phyloP scores from a whole-genome alignment of 1,140 invertebrate species.

The Diorhabda elongata region DNA sequence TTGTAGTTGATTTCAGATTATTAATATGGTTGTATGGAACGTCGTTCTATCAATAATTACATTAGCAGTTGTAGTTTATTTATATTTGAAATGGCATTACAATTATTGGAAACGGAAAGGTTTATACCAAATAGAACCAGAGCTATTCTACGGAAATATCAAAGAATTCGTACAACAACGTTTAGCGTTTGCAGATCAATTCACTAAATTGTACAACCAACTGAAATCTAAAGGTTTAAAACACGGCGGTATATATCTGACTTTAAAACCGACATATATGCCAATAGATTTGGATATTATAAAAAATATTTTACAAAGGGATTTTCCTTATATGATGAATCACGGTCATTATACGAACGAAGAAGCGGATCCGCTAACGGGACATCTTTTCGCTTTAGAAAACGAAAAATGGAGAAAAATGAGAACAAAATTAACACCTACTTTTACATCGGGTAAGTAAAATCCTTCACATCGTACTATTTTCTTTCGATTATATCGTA shows the following conservation, averaged over 20 bases:
- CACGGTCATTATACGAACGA: conserved; percentile 45
- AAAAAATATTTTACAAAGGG: conserved; percentile 47
- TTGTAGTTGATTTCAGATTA: no score
- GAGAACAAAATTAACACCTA: conserved; percentile 47
- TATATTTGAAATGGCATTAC: conserved; percentile 1
- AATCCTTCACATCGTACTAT: no score
- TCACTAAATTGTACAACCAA: not conserved
- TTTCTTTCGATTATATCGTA: no score
- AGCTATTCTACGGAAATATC: conserved; percentile 41
- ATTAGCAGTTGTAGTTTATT: not conserved
- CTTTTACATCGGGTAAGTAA: conserved; percentile 48
- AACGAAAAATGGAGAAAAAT: conserved; percentile 50
- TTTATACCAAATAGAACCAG: conserved; percentile 42
- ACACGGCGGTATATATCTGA: conserved; percentile 25
- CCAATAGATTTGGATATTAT: conserved; percentile 50
- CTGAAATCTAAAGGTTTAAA: conserved; percentile 7
- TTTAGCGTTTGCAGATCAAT: conserved; percentile 27
- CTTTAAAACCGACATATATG: conserved; percentile 22
- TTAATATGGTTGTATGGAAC: no score
- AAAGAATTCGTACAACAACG: conserved; percentile 23
- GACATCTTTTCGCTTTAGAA: conserved; percentile 48
- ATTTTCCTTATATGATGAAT: conserved; percentile 50
- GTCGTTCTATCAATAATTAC: no score
- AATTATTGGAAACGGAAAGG: conserved; percentile 47
- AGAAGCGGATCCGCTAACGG: conserved; percentile 48